Percentiles rank a stretch among this genome's conserved stretches.
phyloP scores from a whole-genome alignment of 2,797 vertebrate genomes.

The Gouania willdenowi region DNA sequence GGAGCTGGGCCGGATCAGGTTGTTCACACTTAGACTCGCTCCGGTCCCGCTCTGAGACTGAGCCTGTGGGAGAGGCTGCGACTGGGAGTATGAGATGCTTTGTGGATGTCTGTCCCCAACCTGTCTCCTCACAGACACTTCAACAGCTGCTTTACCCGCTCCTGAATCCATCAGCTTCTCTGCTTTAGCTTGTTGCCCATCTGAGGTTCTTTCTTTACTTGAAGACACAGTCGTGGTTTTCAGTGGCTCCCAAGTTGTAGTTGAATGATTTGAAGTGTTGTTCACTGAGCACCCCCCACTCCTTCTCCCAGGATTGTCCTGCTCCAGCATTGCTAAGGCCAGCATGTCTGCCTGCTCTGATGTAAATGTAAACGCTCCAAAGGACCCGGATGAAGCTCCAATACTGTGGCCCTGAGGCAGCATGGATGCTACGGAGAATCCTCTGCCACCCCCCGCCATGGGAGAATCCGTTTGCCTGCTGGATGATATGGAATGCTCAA shows the following conservation, averaged over 20 bases:
- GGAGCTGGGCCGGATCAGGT: conserved; percentile 85
- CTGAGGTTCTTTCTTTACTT: conserved; percentile 63
- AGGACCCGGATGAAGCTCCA: conserved; percentile 73
- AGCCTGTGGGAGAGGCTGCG: conserved; percentile 64
- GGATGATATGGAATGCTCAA: conserved; percentile 70
- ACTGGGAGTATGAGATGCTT: conserved; percentile 79
- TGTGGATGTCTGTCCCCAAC: conserved; percentile 70
- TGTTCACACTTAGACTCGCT: conserved; percentile 91
- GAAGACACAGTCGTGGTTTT: conserved; percentile 55
- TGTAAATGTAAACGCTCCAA: conserved; percentile 85
- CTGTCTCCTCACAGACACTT: conserved; percentile 65
- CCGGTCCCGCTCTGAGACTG: conserved; percentile 74
- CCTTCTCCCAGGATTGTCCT: conserved; percentile 80
- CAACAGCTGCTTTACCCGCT: conserved; percentile 71
- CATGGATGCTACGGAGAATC: conserved; percentile 97
- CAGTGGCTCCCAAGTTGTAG: conserved; percentile 74
- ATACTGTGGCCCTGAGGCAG: conserved; percentile 84
- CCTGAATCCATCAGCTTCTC: conserved; percentile 65
- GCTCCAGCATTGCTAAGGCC: conserved; percentile 91
- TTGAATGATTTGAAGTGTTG: conserved; percentile 43
- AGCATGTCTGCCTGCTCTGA: conserved; percentile 93
- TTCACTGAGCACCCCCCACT: conserved; percentile 59
- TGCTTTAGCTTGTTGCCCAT: conserved; percentile 70
- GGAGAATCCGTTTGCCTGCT: conserved; percentile 88
- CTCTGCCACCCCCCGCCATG: conserved; percentile 82